Evolutionary conservation across 2,888 invertebrate species (phyloP).

Genomic region (Frankliniella intonsa): DNA sequence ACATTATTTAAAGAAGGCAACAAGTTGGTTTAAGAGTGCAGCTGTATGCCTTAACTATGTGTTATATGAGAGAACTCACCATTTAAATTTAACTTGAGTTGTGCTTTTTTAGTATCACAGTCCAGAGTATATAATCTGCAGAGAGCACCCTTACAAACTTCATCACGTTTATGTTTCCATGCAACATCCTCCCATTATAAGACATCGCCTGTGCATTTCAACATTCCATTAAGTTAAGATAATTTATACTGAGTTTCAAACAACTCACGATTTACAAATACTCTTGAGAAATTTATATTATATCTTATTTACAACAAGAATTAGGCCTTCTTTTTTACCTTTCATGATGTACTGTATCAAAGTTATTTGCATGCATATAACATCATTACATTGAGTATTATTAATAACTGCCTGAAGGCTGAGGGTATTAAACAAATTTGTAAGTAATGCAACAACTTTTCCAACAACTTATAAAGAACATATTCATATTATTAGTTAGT

Average conservation of each 20-base stretch:
- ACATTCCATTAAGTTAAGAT: not conserved
- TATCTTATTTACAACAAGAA: not conserved
- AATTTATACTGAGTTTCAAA: not conserved
- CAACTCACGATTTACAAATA: not conserved
- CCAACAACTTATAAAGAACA: too few relatives aligned
- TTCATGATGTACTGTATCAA: not conserved
- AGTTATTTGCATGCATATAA: not conserved
- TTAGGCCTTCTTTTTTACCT: not conserved
- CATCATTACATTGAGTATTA: too few relatives aligned
- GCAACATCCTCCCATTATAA: not conserved
- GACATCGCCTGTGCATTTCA: not conserved
- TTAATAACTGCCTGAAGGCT: too few relatives aligned
- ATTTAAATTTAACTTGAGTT: conserved; percentile 1
- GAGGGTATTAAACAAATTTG: too few relatives aligned
- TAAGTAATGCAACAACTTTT: too few relatives aligned
- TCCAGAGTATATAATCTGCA: conserved; percentile 8
- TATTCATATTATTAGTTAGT: too few relatives aligned
- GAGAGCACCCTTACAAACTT: conserved; percentile 1
- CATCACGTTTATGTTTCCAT: not conserved
- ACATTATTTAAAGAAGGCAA: not conserved
- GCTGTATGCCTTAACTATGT: not conserved
- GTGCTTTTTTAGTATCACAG: conserved; percentile 16
- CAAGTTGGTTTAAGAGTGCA: not conserved
- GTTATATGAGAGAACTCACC: not conserved
- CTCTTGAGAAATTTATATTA: not conserved